These are phyloP conservation scores for Microchirus variegatus DNA, from an alignment of 2,797 vertebrate genomes.

Conservation along the genomic window DNA sequence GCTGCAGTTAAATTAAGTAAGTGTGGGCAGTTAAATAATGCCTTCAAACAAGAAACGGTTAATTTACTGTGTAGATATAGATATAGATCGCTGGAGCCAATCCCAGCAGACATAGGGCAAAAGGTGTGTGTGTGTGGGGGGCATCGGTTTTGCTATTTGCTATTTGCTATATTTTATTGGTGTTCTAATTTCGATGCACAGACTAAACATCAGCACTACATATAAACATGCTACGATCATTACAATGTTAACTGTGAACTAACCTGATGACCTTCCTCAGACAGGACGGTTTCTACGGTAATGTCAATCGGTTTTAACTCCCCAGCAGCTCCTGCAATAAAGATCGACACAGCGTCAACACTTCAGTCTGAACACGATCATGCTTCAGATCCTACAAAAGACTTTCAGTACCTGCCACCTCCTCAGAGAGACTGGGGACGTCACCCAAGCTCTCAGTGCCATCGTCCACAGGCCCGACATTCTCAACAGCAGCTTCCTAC, in stretches of 20 bases:
- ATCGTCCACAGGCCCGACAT: slow-evolving; percentile 76
- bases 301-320: slow-evolving; percentile 71
- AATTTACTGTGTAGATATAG: too few species aligned
- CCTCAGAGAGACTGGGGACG: slow-evolving; percentile 81
- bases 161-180: too few species aligned
- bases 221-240: neutral
- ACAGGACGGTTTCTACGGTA: slow-evolving; percentile 72
- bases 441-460: slow-evolving; percentile 82
- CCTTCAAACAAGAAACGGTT: too few species aligned
- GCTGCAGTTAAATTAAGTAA: too few species aligned
- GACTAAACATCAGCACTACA: too few species aligned
- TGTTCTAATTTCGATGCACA: neutral
- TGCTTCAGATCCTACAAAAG: neutral
- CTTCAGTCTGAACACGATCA: neutral
- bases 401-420: slow-evolving; percentile 75
- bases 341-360: slow-evolving; percentile 20
- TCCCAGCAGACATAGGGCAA: too few species aligned
- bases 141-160: too few species aligned
- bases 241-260: slow-evolving; percentile 23
- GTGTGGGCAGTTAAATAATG: too few species aligned
- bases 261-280: slow-evolving; percentile 84
- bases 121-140: too few species aligned
- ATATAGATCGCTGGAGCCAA: too few species aligned
- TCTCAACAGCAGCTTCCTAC: slow-evolving; percentile 81
- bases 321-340: slow-evolving; percentile 68